These are phyloP conservation scores for Echinarachnius parma DNA, from an alignment of 53 echinoderm and acorn worm genomes.

Conservation along the genomic window DNA sequence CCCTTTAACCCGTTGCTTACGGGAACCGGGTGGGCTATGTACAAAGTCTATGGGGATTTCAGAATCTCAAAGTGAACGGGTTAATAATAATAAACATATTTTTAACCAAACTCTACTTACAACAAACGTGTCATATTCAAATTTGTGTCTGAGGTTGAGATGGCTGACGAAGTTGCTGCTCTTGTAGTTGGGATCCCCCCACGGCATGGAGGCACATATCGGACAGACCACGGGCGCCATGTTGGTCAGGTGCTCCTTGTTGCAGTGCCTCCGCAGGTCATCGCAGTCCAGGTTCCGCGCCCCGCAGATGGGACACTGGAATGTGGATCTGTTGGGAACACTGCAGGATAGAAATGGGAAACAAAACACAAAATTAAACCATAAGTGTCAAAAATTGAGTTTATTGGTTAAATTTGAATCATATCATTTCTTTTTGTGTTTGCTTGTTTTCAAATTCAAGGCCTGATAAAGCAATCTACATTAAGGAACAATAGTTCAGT, in stretches of 20 bases:
- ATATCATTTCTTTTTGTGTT: too few relatives aligned
- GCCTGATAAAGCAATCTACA: too few relatives aligned
- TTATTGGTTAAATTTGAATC: too few relatives aligned
- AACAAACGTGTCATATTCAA: constrained; percentile 97
- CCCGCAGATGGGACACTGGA: constrained; percentile 80
- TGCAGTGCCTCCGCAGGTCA: constrained; percentile 75
- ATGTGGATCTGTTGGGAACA: constrained; percentile 73
- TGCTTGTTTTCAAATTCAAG: too few relatives aligned
- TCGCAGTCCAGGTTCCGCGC: constrained; percentile 75
- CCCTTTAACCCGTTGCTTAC: too few relatives aligned
- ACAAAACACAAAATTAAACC: background rate
- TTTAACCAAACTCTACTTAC: too few relatives aligned
- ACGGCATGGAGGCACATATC: constrained; percentile 94
- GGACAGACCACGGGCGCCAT: constrained; percentile 74
- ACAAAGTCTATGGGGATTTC: too few relatives aligned
- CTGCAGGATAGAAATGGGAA: constrained; percentile 12
- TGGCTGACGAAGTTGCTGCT: constrained; percentile 85
- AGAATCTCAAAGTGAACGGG: too few relatives aligned
- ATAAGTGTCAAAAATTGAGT: too few relatives aligned
- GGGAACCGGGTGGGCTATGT: too few relatives aligned
- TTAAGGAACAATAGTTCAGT: too few relatives aligned
- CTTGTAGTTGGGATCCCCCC: constrained; percentile 91
- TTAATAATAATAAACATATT: too few relatives aligned
- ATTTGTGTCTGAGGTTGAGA: constrained; percentile 79
- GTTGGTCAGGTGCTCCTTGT: constrained; percentile 61